Percentiles rank a stretch among this genome's conserved stretches.
Evolutionary conservation across 2,797 vertebrate species (phyloP).

Genomic region (Tragelaphus eurycerus): DNA sequence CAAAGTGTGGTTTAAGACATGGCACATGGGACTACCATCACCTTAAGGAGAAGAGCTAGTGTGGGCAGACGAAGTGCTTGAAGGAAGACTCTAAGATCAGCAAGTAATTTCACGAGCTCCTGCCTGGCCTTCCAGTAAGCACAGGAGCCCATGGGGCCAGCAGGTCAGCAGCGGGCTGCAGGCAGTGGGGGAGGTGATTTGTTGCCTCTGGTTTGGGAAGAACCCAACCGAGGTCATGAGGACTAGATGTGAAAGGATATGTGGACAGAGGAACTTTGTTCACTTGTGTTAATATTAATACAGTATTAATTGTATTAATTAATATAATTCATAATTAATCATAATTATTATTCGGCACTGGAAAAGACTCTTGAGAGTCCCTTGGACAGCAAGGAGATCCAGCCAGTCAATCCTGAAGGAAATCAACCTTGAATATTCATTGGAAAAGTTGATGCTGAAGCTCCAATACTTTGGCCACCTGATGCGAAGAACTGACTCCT

Average conservation of each 20-base stretch:
- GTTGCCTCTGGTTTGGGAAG: not conserved
- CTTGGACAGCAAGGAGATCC: not conserved
- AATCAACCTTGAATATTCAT: not conserved
- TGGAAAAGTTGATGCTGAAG: not conserved
- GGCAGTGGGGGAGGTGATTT: not conserved
- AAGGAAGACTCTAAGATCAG: not conserved
- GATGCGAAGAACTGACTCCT: not conserved
- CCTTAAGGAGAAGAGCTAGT: not conserved
- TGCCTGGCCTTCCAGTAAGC: too few species aligned
- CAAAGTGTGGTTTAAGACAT: not conserved
- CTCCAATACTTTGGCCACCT: not conserved
- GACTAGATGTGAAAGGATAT: not conserved
- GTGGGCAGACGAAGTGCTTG: not conserved
- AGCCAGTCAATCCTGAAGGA: not conserved
- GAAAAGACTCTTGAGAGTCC: not conserved
- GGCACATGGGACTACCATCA: not conserved
- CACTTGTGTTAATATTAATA: not conserved
- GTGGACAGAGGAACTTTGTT: not conserved
- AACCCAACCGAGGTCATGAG: accelerated
- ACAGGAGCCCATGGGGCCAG: too few species aligned
- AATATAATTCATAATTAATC: not conserved
- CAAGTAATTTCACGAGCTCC: not conserved
- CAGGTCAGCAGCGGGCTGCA: not conserved
- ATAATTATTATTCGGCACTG: not conserved
- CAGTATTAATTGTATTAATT: not conserved